phyloP scores from a whole-genome alignment of 2,113 vertebrate species.

The Chaenogobius annularis region DNA sequence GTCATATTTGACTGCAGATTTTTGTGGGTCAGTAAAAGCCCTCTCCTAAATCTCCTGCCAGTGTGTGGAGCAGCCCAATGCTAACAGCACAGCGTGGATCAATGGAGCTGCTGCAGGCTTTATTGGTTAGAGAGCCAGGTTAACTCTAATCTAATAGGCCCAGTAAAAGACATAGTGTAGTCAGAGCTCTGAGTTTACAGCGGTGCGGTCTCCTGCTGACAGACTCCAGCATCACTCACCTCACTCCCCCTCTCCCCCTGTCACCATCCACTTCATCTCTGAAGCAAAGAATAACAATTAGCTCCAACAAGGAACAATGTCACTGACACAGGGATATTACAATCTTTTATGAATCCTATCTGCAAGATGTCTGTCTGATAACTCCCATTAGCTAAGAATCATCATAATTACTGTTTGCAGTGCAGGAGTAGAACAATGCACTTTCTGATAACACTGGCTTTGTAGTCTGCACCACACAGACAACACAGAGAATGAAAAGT shows the following conservation, averaged over 20 bases:
- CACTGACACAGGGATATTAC: neutral
- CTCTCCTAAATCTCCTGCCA: neutral
- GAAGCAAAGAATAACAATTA: neutral
- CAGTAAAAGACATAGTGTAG: neutral
- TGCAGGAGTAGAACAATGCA: neutral
- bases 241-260: neutral
- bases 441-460: neutral
- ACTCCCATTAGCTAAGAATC: neutral
- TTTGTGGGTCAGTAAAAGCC: conserved; percentile 8
- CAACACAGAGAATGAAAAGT: neutral
- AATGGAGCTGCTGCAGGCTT: conserved; percentile 5
- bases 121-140: conserved; percentile 1
- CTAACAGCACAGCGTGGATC: neutral
- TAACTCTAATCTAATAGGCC: conserved; percentile 2
- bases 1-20: neutral
- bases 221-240: neutral
- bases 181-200: neutral
- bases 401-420: conserved; percentile 4
- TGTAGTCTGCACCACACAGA: neutral
- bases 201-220: neutral
- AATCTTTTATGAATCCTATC: conserved; percentile 1
- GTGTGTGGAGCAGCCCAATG: neutral
- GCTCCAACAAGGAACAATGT: conserved; percentile 2
- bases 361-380: conserved; percentile 3
- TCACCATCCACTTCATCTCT: neutral